Evolutionary conservation across 2,797 vertebrate species (phyloP).

Genomic region (Cichlasoma orientale): DNA sequence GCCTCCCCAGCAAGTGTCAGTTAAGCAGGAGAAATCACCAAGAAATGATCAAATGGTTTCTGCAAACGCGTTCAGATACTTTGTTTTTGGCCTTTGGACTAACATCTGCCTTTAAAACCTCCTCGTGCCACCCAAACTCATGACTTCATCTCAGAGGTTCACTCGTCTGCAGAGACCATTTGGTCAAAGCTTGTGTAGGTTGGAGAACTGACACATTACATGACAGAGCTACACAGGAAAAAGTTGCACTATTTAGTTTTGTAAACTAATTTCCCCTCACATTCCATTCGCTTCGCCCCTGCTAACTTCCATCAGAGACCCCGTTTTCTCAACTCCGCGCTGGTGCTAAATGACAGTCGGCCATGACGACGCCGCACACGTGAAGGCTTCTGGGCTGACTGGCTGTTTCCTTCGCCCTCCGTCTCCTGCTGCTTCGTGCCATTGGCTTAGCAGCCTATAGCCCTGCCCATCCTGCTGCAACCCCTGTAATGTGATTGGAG

Average conservation of each 20-base stretch:
- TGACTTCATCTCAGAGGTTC: not conserved
- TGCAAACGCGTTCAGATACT: not conserved
- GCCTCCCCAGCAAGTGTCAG: not conserved
- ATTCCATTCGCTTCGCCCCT: slow-evolving; percentile 25
- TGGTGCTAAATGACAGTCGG: slow-evolving; percentile 15
- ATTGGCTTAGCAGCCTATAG: not conserved
- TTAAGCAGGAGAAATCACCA: not conserved
- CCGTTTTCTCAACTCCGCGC: not conserved
- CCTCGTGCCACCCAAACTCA: not conserved
- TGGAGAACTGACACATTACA: not conserved
- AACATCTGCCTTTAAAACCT: not conserved
- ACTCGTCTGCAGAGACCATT: not conserved
- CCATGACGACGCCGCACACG: not conserved
- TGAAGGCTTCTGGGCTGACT: not conserved
- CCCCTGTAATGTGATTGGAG: slow-evolving; percentile 40
- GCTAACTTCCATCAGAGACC: slow-evolving; percentile 10
- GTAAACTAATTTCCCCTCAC: not conserved
- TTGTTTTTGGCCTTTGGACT: not conserved
- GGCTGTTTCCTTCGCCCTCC: not conserved
- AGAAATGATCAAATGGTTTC: not conserved
- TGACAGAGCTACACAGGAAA: not conserved
- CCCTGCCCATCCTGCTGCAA: slow-evolving; percentile 12
- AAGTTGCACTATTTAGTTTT: slow-evolving; percentile 16
- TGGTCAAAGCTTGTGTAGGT: not conserved
- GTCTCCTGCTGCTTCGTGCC: not conserved